Evolutionary conservation across 1,140 invertebrate genomes (phyloP).

Genomic region (Cotesia glomerata): DNA sequence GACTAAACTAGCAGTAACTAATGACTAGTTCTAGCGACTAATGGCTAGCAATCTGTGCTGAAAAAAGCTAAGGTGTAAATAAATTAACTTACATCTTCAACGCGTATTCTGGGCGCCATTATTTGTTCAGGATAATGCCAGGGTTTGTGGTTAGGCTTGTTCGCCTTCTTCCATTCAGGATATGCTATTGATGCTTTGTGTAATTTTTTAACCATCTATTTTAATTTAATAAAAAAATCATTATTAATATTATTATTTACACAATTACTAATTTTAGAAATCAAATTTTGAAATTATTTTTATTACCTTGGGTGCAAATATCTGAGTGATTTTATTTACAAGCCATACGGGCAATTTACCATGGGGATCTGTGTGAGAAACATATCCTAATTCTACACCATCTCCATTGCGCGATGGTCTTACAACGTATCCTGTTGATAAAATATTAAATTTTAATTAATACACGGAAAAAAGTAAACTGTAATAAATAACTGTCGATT

Average conservation of each 20-base stretch:
- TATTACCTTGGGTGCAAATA: conserved; percentile 78
- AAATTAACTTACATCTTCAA: conserved; percentile 69
- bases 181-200: conserved; percentile 82
- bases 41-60: not conserved
- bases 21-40: conserved; percentile 17
- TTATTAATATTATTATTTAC: no score
- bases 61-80: not conserved
- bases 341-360: conserved; percentile 88
- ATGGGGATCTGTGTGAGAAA: conserved; percentile 87
- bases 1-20: not conserved
- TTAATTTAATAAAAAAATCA: no score
- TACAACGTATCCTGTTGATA: conserved; percentile 60
- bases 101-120: conserved; percentile 69
- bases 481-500: no score
- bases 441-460: not conserved
- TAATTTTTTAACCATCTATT: conserved; percentile 74
- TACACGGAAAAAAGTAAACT: no score
- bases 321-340: conserved; percentile 87
- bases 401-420: conserved; percentile 61
- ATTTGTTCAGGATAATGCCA: conserved; percentile 89
- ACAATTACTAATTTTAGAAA: conserved; percentile 29
- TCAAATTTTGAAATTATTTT: no score
- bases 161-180: conserved; percentile 78
- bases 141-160: conserved; percentile 80
- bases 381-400: conserved; percentile 81